A percentile compares a stretch with the other conserved stretches of the same genome.
Conservation (phyloP, 2,113 vertebrate genomes). For the Hydrochoerus hydrochaeris region DNA sequence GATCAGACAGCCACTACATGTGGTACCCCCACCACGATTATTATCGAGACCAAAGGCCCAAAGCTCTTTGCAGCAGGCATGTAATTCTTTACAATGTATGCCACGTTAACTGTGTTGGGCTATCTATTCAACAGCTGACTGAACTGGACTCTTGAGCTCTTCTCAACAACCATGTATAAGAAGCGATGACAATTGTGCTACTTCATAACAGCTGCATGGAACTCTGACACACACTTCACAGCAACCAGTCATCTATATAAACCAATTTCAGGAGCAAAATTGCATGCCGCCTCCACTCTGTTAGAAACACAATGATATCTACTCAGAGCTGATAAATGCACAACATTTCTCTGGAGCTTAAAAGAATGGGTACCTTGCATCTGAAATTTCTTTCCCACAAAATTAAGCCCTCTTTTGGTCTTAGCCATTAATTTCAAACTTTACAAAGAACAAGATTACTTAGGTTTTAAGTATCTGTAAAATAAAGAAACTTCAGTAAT, state of each 20-base stretch:
- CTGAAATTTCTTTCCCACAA: slow-evolving; percentile 62
- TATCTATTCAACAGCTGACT: slow-evolving; percentile 96
- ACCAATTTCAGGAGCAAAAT: slow-evolving; percentile 95
- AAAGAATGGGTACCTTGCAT: slow-evolving; percentile 79
- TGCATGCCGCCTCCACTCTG: slow-evolving; percentile 91
- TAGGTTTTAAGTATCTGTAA: slow-evolving; percentile 70
- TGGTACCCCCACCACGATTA: slow-evolving; percentile 93
- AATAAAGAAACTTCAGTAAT: slow-evolving; percentile 67
- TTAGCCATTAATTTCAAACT: slow-evolving; percentile 58
- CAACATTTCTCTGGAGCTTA: slow-evolving; percentile 86
- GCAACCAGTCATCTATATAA: slow-evolving; percentile 95
- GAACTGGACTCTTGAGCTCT: slow-evolving; percentile 91
- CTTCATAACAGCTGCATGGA: slow-evolving; percentile 91
- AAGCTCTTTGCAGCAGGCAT: slow-evolving; percentile 92
- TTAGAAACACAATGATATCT: slow-evolving; percentile 91
- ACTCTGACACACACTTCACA: slow-evolving; percentile 93
- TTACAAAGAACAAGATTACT: slow-evolving; percentile 61
- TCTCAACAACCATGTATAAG: slow-evolving; percentile 91
- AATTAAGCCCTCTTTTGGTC: slow-evolving; percentile 46
- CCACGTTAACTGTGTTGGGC: slow-evolving; percentile 95
- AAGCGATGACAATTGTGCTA: slow-evolving; percentile 91
- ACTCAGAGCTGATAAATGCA: slow-evolving; percentile 90
- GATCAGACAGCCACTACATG: slow-evolving; percentile 95
- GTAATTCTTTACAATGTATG: slow-evolving; percentile 96
- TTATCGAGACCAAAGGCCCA: slow-evolving; percentile 95